Evolutionary conservation across 2,888 invertebrate species (phyloP).

Genomic region (Trilocha varians): DNA sequence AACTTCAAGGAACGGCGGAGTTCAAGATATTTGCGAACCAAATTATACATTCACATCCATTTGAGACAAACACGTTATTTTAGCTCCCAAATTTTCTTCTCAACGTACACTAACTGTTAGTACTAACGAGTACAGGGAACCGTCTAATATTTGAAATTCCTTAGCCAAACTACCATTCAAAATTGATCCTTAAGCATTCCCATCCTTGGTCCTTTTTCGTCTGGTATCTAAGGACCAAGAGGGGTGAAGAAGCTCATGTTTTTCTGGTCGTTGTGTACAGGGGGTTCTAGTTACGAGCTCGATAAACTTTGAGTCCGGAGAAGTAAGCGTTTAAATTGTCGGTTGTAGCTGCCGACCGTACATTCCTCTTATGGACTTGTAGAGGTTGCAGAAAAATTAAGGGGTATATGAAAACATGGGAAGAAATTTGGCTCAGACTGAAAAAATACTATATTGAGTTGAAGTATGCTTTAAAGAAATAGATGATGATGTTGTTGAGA

Average conservation of each 20-base stretch:
- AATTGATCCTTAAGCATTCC: constrained; percentile 18
- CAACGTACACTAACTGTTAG: constrained; percentile 37
- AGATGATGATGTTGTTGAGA: no score
- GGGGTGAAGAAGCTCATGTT: constrained; percentile 27
- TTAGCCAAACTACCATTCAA: constrained; percentile 33
- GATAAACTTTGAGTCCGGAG: constrained; percentile 63
- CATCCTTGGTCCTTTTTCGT: constrained; percentile 8
- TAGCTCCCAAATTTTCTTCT: constrained; percentile 47
- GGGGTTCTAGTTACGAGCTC: constrained; percentile 59
- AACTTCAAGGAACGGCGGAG: neutral
- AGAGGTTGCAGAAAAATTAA: neutral
- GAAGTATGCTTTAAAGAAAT: no score
- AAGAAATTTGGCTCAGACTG: no score
- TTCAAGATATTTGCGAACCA: constrained; percentile 4
- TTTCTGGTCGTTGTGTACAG: constrained; percentile 35
- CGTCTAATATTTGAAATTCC: constrained; percentile 67
- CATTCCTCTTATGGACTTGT: constrained; percentile 29
- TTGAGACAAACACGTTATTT: constrained; percentile 26
- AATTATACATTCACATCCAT: constrained; percentile 13
- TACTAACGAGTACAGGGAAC: constrained; percentile 56
- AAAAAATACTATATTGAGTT: no score
- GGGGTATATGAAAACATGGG: no score
- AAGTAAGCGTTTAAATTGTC: constrained; percentile 69
- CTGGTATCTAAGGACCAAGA: constrained; percentile 2
- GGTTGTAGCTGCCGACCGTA: constrained; percentile 60